Evolutionary conservation across 2,888 invertebrate genomes (phyloP).

Genomic region (Geophilus truncorum): DNA sequence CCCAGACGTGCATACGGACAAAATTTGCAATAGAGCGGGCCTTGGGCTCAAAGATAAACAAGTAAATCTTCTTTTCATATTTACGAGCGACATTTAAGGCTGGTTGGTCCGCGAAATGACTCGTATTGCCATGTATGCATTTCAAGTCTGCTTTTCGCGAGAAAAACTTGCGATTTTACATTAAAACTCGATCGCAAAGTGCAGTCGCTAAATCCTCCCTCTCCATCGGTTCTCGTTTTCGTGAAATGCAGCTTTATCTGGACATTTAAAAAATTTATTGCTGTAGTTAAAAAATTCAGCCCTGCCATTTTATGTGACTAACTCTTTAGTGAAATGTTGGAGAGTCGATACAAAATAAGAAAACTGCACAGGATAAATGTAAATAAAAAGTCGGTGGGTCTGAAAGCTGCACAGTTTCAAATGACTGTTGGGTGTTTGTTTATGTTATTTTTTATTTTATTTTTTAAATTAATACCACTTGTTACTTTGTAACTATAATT

Average conservation of each 20-base stretch:
- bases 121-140: not conserved
- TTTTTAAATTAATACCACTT: not conserved
- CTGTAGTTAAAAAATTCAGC: not conserved
- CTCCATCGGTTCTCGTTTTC: not conserved
- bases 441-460: not conserved
- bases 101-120: not conserved
- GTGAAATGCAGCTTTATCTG: not conserved
- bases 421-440: not conserved
- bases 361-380: not conserved
- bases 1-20: not conserved
- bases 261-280: not conserved
- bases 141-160: not conserved
- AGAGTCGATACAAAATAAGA: not conserved
- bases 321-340: not conserved
- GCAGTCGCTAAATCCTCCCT: not conserved
- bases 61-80: conserved; percentile 11
- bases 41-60: conserved; percentile 15
- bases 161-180: not conserved
- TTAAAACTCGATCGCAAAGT: not conserved
- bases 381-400: not conserved
- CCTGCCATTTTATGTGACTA: not conserved
- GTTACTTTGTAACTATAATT: not conserved
- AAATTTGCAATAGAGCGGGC: not conserved
- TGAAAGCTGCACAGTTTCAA: not conserved
- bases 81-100: not conserved